Evolutionary conservation across 1,140 invertebrate species (phyloP).

Genomic region (Nasonia giraulti): DNA sequence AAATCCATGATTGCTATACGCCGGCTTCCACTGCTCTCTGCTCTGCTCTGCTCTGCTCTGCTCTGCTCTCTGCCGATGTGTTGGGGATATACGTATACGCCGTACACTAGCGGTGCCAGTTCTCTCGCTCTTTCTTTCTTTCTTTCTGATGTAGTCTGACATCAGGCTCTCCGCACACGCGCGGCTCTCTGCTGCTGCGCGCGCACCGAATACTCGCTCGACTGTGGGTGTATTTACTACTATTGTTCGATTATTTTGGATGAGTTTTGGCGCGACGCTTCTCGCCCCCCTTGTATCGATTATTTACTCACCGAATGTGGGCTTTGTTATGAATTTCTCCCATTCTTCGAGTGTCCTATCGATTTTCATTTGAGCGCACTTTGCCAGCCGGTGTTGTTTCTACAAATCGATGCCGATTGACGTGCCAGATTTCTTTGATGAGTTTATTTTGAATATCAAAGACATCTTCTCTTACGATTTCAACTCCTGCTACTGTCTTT

Average conservation of each 20-base stretch:
- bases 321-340: conserved; percentile 26
- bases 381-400: neutral
- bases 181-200: neutral
- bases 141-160: neutral
- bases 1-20: conserved; percentile 51
- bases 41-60: conserved; percentile 27
- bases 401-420: too few relatives aligned
- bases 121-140: neutral
- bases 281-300: conserved; percentile 43
- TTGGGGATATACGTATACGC: neutral
- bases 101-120: neutral
- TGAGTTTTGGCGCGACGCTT: conserved; percentile 42
- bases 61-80: conserved; percentile 34
- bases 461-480: too few relatives aligned
- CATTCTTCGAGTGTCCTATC: neutral
- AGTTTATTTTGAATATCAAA: too few relatives aligned
- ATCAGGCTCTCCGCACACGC: neutral
- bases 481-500: too few relatives aligned
- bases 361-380: neutral
- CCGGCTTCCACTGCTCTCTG: conserved; percentile 35
- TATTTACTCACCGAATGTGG: conserved; percentile 15
- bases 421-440: too few relatives aligned
- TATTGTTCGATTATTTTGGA: conserved; percentile 49
- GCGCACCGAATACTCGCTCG: neutral
- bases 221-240: conserved; percentile 7